A percentile compares a stretch with the other conserved stretches of the same genome.
phyloP scores from a whole-genome alignment of 2,888 invertebrate species.

The Drosophila stalkeri region DNA sequence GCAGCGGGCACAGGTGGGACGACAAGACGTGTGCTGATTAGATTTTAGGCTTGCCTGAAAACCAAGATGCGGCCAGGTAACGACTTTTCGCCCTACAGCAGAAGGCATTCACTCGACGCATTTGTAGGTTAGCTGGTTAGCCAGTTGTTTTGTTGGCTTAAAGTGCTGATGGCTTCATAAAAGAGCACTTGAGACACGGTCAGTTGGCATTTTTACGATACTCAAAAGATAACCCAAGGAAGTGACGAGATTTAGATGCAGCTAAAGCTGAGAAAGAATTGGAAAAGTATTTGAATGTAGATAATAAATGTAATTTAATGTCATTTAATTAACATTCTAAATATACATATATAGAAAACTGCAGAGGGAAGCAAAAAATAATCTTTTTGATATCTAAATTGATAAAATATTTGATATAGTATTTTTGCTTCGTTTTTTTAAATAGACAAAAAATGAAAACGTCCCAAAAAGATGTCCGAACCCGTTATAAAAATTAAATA shows the following conservation, averaged over 20 bases:
- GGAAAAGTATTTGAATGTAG: not conserved
- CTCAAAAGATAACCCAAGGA: not conserved
- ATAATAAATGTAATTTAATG: too few relatives aligned
- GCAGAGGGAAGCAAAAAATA: too few relatives aligned
- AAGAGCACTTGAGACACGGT: conserved; percentile 4
- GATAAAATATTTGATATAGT: too few relatives aligned
- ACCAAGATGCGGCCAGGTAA: conserved; percentile 52
- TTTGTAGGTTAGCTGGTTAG: conserved; percentile 73
- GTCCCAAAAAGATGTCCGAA: too few relatives aligned
- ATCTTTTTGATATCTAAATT: too few relatives aligned
- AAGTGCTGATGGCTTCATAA: conserved; percentile 15
- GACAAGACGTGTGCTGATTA: conserved; percentile 68
- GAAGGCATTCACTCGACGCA: conserved; percentile 16
- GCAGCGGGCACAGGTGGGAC: conserved; percentile 34
- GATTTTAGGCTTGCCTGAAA: conserved; percentile 59
- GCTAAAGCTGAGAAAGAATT: not conserved
- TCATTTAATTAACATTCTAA: too few relatives aligned
- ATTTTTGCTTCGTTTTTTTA: too few relatives aligned
- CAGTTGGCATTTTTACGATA: not conserved
- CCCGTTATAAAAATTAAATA: too few relatives aligned
- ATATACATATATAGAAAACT: too few relatives aligned
- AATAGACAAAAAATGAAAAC: too few relatives aligned
- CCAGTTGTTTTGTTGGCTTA: conserved; percentile 12
- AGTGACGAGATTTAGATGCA: too few relatives aligned
- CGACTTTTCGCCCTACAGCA: conserved; percentile 31